These are phyloP conservation scores for Pangasius macronema DNA, from an alignment of 2,797 vertebrate species.

Conservation along the genomic window DNA sequence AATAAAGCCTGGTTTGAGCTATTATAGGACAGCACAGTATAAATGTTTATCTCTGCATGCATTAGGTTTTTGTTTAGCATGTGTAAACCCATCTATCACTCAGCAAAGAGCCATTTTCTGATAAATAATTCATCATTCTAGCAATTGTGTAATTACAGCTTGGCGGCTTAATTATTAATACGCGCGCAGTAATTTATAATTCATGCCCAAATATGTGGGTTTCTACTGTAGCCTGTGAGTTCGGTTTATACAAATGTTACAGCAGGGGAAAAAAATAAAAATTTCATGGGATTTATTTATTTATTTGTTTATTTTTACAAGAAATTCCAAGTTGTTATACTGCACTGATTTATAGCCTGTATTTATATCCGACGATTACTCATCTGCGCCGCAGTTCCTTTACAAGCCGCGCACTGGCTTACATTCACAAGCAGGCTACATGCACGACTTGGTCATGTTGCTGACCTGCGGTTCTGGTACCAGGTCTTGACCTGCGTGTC, in stretches of 20 bases:
- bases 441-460: background rate
- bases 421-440: background rate
- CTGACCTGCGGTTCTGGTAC: conserved; percentile 98
- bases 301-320: background rate
- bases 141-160: conserved; percentile 90
- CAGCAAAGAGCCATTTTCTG: conserved; percentile 63
- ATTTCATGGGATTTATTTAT: background rate
- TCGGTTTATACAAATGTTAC: background rate
- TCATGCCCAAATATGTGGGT: conserved; percentile 74
- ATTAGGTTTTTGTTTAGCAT: conserved; percentile 16
- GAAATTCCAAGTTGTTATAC: background rate
- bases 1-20: background rate
- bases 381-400: too few relatives aligned
- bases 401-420: background rate
- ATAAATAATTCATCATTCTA: conserved; percentile 84
- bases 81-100: conserved; percentile 48
- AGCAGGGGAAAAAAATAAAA: background rate
- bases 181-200: conserved; percentile 82
- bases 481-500: conserved; percentile 99
- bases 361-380: background rate
- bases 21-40: too few relatives aligned
- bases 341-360: background rate
- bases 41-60: background rate
- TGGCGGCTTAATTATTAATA: conserved; percentile 86
- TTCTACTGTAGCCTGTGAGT: conserved; percentile 51